Evolutionary conservation across 2,113 vertebrate species (phyloP).

Genomic region (Taurulus bubalis): DNA sequence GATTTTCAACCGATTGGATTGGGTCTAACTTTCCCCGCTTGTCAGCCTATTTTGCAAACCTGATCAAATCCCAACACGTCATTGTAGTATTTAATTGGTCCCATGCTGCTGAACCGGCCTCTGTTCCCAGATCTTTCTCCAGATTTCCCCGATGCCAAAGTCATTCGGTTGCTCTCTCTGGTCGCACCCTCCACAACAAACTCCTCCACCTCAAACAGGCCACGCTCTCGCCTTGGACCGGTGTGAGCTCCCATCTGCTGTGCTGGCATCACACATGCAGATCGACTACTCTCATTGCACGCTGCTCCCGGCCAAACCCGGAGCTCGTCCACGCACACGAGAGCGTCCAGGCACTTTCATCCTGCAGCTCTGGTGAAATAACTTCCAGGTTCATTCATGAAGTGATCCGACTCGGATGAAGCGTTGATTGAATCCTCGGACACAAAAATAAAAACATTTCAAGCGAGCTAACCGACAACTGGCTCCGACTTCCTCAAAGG

Average conservation of each 20-base stretch:
- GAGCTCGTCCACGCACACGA: conserved; percentile 20
- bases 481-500: conserved; percentile 26
- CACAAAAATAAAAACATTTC: background rate
- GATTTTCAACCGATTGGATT: conserved; percentile 27
- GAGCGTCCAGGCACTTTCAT: background rate
- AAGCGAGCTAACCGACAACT: background rate
- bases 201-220: conserved; percentile 55
- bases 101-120: conserved; percentile 18
- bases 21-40: conserved; percentile 40
- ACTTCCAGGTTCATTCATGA: conserved; percentile 14
- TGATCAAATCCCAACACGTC: conserved; percentile 43
- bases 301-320: conserved; percentile 37
- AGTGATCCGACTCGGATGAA: background rate
- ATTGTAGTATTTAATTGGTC: conserved; percentile 9
- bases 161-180: conserved; percentile 49
- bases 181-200: conserved; percentile 33
- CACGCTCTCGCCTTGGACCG: conserved; percentile 62
- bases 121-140: conserved; percentile 21
- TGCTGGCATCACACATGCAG: conserved; percentile 69
- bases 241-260: conserved; percentile 74
- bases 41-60: conserved; percentile 64
- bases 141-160: conserved; percentile 35
- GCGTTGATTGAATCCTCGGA: background rate
- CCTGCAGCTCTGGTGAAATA: background rate
- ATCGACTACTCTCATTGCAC: conserved; percentile 60